Conservation (phyloP, 2,888 invertebrate species). For the Ferdinandea cuprea region DNA sequence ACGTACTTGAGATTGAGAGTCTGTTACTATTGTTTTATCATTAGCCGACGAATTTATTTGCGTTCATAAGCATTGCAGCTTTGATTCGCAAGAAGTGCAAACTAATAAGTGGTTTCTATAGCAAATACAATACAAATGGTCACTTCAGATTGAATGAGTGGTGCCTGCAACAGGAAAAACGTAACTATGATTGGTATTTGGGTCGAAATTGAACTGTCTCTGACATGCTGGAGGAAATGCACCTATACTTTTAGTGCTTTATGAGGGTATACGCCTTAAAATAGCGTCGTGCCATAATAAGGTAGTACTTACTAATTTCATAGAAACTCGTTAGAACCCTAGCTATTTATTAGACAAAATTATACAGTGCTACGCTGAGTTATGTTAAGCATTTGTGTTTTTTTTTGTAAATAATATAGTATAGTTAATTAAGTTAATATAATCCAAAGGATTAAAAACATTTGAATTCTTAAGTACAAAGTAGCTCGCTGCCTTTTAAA, state of each 20-base stretch:
- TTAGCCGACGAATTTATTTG: slow-evolving; percentile 45
- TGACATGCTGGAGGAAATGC: slow-evolving; percentile 47
- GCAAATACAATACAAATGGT: slow-evolving; percentile 24
- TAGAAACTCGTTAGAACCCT: slow-evolving; percentile 7
- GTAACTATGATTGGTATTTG: slow-evolving; percentile 45
- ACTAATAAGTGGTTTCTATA: slow-evolving; percentile 42
- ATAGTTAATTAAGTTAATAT: no score
- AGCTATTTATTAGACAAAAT: slow-evolving; percentile 7
- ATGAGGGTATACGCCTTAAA: slow-evolving; percentile 43
- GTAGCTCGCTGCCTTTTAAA: no score
- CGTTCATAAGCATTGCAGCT: slow-evolving; percentile 41
- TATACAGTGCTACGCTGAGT: background rate
- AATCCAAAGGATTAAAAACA: no score
- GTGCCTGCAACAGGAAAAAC: slow-evolving; percentile 4
- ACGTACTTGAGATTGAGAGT: slow-evolving; percentile 25
- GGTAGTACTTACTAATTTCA: slow-evolving; percentile 29
- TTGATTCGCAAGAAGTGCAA: slow-evolving; percentile 22
- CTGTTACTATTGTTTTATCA: slow-evolving; percentile 41
- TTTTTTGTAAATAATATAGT: no score
- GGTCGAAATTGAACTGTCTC: slow-evolving; percentile 63
- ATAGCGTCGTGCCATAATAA: slow-evolving; percentile 34
- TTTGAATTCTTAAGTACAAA: no score
- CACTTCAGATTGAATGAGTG: slow-evolving; percentile 20
- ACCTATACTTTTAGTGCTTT: slow-evolving; percentile 26
- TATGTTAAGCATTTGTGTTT: slow-evolving; percentile 1